Evolutionary conservation across 2,797 vertebrate species (phyloP).

Genomic region (Glyptemys insculpta): DNA sequence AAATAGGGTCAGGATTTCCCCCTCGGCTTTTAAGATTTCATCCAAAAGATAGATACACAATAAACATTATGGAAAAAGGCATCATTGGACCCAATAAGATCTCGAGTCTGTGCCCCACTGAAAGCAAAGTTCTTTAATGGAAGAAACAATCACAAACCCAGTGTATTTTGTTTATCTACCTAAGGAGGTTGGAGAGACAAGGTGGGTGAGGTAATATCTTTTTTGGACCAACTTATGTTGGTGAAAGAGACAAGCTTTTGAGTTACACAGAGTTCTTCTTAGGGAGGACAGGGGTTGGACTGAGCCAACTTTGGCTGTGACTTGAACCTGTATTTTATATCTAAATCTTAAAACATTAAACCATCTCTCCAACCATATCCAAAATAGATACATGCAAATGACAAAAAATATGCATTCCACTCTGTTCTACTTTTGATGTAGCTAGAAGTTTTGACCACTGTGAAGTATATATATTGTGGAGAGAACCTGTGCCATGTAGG

Average conservation of each 20-base stretch:
- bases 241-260: background rate
- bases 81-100: background rate
- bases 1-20: background rate
- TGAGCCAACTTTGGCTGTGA: background rate
- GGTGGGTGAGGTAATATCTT: background rate
- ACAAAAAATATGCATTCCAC: constrained; percentile 20
- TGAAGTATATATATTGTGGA: constrained; percentile 10
- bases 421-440: background rate
- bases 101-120: too few relatives aligned
- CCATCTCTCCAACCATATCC: background rate
- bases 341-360: constrained; percentile 34
- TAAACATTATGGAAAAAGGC: background rate
- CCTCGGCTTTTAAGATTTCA: background rate
- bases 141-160: background rate
- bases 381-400: background rate
- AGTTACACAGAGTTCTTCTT: background rate
- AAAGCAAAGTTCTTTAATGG: background rate
- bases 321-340: background rate
- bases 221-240: background rate
- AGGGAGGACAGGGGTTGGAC: background rate
- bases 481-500: background rate
- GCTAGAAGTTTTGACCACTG: background rate
- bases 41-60: background rate
- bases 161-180: background rate
- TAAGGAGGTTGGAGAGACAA: background rate